Base-by-base conservation (phyloP, 2,888 invertebrate genomes). In the Tholera decimalis region DNA sequence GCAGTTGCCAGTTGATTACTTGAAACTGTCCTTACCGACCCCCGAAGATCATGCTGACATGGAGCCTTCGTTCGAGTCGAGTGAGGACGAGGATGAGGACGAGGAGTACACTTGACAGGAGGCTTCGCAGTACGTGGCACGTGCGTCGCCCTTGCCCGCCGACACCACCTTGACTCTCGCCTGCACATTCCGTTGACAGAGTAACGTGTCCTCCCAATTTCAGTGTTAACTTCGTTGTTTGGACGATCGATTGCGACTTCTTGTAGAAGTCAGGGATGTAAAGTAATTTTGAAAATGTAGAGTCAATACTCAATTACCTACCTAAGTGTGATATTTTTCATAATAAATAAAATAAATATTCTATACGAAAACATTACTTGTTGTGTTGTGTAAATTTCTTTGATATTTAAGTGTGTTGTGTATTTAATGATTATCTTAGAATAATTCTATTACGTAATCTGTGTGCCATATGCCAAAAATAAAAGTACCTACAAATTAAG, bases 1-100 rank as follows among this genome's bases (percentile, higher is more conserved):
- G 13, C 91, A 96, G 4, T 89, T 93, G 18, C 91, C 94, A 0
- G 93, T 94, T 30, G 96, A 97, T 80, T 97, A 97, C 83, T 86
- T 97, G 64, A 96, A 96, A 77, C 91, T 88, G 51, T 81, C 96
- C 3, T 86, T 97, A 37, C 81, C 83, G 28, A 62, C 78, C 6
- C 79, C 83, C 5, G 83, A 82, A 44, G 82, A 80, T 37, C 68
- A 61, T 30, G 79, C 88, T 1, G 92, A 89, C 8, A 84, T 87
- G n/a, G 92, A 92, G 15, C 88, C 88, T 9, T 89, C 87, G 37
- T 90, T 92, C 15, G 93, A 93, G 28, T 91, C 92, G 3, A 91
- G 91, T 57, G 94, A 93, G 57, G 92, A 91, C 28, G 91, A 91
- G 47, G 91, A 91, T 26, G 91, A 91, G 3, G 91, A 91, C 11